These are phyloP conservation scores for Sesia apiformis DNA, from an alignment of 2,888 invertebrate species.

Conservation along the genomic window DNA sequence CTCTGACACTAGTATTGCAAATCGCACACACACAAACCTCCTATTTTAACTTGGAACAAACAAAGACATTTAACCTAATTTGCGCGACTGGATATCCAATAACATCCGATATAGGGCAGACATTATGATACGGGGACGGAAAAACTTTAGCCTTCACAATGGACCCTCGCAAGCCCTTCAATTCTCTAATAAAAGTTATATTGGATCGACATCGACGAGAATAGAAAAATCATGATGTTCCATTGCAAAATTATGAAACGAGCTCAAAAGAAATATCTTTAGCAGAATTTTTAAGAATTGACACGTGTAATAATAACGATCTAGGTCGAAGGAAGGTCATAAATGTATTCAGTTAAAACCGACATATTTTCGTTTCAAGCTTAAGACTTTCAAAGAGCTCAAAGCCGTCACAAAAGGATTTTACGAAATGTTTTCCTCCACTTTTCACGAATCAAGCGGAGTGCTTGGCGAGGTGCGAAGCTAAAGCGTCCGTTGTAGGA, in stretches of 20 bases:
- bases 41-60: no score
- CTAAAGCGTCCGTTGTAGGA: slow-evolving; percentile 39
- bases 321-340: neutral
- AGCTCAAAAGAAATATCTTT: no score
- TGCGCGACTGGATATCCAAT: neutral
- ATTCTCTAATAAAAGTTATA: slow-evolving; percentile 28
- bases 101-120: neutral
- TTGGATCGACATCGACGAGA: slow-evolving; percentile 17
- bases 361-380: neutral
- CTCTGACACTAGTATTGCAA: no score
- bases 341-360: neutral
- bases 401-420: slow-evolving; percentile 26
- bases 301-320: neutral
- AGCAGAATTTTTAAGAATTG: neutral
- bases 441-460: slow-evolving; percentile 33
- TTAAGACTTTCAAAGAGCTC: slow-evolving; percentile 24
- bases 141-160: slow-evolving; percentile 19
- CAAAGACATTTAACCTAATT: neutral
- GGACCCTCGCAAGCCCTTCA: slow-evolving; percentile 21
- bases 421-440: slow-evolving; percentile 30
- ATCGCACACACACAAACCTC: no score
- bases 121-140: slow-evolving; percentile 6
- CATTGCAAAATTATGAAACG: no score
- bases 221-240: neutral
- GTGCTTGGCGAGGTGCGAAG: slow-evolving; percentile 41